Evolutionary conservation across 2,113 vertebrate species (phyloP).

Genomic region (Morone saxatilis): DNA sequence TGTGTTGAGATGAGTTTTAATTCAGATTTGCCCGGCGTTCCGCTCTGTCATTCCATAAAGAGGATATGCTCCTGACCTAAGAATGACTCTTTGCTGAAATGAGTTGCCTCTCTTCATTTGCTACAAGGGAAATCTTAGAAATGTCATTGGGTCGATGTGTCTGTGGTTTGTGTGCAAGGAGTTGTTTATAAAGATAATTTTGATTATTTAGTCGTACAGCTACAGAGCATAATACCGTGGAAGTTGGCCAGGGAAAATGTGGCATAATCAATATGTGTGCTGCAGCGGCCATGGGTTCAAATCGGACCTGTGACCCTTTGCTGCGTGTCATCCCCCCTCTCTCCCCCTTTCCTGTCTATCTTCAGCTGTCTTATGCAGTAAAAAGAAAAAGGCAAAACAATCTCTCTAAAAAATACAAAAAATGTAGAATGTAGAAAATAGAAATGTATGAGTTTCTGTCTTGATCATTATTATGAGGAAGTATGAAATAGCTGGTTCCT

Average conservation of each 20-base stretch:
- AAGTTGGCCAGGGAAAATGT: neutral
- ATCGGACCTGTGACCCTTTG: no score
- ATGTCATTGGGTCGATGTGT: neutral
- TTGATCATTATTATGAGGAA: neutral
- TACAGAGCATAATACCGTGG: neutral
- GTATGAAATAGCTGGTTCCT: neutral
- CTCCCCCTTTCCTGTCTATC: no score
- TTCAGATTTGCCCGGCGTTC: conserved; percentile 33
- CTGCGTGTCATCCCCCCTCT: no score
- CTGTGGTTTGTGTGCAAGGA: neutral
- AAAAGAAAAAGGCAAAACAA: no score
- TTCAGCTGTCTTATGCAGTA: no score
- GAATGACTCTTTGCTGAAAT: conserved; percentile 39
- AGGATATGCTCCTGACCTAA: conserved; percentile 21
- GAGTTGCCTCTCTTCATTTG: conserved; percentile 46
- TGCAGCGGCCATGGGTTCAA: no score
- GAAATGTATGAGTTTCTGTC: neutral
- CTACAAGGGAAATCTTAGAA: conserved; percentile 28
- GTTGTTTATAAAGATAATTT: conserved; percentile 16
- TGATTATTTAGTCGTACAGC: neutral
- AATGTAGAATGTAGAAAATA: no score
- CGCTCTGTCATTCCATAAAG: conserved; percentile 32
- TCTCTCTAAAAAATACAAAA: no score
- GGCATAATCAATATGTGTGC: neutral
- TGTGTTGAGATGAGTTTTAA: conserved; percentile 49